Conservation (phyloP, 30 jellyfish, hydroid and myxozoan species). For the Aurelia sp. region DNA sequence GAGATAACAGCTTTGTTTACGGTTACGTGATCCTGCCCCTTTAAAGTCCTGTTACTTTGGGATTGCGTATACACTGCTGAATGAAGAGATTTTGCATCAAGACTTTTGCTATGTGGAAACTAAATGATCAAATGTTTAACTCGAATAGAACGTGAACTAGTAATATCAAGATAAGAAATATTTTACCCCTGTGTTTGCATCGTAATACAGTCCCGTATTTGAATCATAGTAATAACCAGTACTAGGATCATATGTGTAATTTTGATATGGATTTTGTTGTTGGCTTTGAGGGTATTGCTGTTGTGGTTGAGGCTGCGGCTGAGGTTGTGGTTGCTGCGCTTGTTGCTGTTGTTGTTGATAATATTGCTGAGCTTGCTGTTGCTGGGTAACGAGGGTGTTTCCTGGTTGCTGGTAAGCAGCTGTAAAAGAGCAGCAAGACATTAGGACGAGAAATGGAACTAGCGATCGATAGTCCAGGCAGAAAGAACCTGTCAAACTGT, state of each 20-base stretch:
- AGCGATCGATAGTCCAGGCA: too few species aligned
- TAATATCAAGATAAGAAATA: not conserved
- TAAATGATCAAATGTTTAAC: not conserved
- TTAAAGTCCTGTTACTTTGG: too few species aligned
- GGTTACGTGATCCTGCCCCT: too few species aligned
- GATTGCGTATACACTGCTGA: too few species aligned
- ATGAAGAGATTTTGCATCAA: not conserved
- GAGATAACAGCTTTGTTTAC: too few species aligned
- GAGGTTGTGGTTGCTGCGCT: too few species aligned
- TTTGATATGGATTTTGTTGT: not conserved
- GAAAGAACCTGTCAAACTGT: too few species aligned
- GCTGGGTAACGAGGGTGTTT: not conserved
- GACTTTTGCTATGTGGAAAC: not conserved
- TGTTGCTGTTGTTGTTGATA: conserved; percentile 24
- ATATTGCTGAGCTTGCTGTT: conserved; percentile 24
- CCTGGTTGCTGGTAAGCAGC: conserved; percentile 2
- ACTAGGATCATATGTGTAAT: conserved; percentile 77
- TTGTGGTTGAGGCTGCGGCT: conserved; percentile 12
- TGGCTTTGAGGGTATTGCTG: conserved; percentile 41
- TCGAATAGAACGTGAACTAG: not conserved
- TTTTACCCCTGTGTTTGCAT: conserved; percentile 93
- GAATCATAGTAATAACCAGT: conserved; percentile 95
- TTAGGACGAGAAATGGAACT: too few species aligned
- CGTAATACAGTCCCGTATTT: conserved; percentile 84
- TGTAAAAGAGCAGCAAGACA: not conserved